phyloP scores from a whole-genome alignment of 1,140 invertebrate genomes.

The Cheumatopsyche charites region DNA sequence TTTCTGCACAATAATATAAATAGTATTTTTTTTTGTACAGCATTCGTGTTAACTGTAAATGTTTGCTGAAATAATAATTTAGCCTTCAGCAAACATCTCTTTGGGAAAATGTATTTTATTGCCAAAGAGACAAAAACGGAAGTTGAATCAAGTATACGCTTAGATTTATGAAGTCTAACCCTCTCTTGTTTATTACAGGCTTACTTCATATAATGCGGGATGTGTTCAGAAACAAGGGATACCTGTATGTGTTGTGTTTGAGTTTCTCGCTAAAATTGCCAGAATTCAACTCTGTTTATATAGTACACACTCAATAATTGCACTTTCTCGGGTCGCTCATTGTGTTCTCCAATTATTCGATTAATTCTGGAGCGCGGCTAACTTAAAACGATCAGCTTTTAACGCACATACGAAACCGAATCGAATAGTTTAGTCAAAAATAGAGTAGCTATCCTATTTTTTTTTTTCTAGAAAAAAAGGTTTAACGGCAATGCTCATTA shows the following conservation, averaged over 20 bases:
- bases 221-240: not conserved
- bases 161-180: conserved; percentile 45
- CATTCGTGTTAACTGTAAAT: not conserved
- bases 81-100: conserved; percentile 28
- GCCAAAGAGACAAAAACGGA: conserved; percentile 42
- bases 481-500: conserved; percentile 26
- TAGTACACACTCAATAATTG: no score
- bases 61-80: not conserved
- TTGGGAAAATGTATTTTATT: conserved; percentile 42
- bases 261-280: conserved; percentile 4
- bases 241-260: no score
- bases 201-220: conserved; percentile 33
- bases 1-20: not conserved
- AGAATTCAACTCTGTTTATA: not conserved
- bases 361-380: conserved; percentile 9
- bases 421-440: not conserved
- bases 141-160: conserved; percentile 42
- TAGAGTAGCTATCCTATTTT: not conserved
- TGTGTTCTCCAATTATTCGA: conserved; percentile 8
- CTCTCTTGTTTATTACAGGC: conserved; percentile 33
- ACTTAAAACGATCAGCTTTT: conserved; percentile 17
- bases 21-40: not conserved
- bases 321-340: not conserved
- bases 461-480: conserved; percentile 16
- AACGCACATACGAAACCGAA: not conserved